phyloP scores from a whole-genome alignment of 2,888 invertebrate species.

The Agonopterix subpropinquella region DNA sequence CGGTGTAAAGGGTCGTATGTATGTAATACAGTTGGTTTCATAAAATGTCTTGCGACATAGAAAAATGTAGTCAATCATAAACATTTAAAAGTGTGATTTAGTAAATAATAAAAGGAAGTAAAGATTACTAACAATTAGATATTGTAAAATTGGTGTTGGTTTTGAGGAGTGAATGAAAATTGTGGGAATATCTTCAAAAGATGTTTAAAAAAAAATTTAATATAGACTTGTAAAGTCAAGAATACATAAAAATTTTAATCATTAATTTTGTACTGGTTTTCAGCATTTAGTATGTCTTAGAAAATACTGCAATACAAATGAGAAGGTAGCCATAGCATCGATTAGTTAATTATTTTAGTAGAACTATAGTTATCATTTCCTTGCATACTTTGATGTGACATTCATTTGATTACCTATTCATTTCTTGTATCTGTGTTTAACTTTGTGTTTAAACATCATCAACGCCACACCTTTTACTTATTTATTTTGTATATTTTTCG shows the following conservation, averaged over 20 bases:
- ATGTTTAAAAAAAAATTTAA: slow-evolving; percentile 1
- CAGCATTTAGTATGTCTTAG: neutral
- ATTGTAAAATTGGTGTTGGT: slow-evolving; percentile 7
- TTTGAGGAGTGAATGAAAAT: neutral
- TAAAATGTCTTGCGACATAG: neutral
- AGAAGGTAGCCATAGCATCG: no score
- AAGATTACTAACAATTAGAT: neutral
- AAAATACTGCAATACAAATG: neutral
- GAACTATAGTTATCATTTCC: no score
- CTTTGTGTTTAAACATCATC: no score
- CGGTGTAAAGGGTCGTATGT: no score
- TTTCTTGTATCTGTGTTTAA: no score
- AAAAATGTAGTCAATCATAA: neutral
- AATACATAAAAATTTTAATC: neutral
- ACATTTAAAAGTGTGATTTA: slow-evolving; percentile 5
- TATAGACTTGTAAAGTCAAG: no score
- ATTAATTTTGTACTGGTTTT: neutral
- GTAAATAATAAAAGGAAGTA: neutral
- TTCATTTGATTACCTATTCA: no score
- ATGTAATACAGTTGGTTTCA: neutral
- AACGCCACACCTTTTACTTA: neutral
- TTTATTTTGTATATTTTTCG: neutral
- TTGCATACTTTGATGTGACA: no score
- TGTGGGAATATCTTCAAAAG: slow-evolving; percentile 6
- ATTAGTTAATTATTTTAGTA: no score